phyloP scores from a whole-genome alignment of 2,113 vertebrate genomes.

The Hystrix brachyura region DNA sequence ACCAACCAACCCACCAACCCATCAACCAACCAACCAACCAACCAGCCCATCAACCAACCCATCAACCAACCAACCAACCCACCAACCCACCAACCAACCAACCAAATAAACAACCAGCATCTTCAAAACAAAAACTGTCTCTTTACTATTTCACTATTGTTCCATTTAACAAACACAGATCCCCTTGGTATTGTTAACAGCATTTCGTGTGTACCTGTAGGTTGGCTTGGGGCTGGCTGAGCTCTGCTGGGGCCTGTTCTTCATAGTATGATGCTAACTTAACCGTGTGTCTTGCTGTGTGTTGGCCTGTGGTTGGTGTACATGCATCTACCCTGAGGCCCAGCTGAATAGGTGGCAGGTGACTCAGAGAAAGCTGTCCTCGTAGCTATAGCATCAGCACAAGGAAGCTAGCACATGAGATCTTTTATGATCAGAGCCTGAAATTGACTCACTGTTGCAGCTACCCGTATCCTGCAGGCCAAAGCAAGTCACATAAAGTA shows the following conservation, averaged over 20 bases:
- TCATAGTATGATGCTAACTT: background rate
- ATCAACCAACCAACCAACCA: no score
- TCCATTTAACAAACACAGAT: background rate
- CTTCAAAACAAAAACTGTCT: background rate
- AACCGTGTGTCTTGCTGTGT: background rate
- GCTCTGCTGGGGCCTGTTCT: background rate
- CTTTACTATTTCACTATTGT: background rate
- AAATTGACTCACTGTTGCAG: background rate
- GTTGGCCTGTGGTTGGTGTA: background rate
- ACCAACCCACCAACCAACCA: background rate
- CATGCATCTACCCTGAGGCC: background rate
- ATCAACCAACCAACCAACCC: background rate
- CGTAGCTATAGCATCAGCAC: background rate
- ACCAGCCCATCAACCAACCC: no score
- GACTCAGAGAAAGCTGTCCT: background rate
- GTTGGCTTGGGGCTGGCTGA: background rate
- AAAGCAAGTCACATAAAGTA: background rate
- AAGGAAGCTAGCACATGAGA: background rate
- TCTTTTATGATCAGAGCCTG: background rate
- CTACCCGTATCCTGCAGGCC: background rate
- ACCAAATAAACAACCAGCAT: background rate
- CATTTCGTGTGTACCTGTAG: background rate
- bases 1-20: no score
- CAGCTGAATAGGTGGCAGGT: background rate
- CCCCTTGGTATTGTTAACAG: background rate